Base-by-base conservation (phyloP, 2,888 invertebrate genomes). In the Temnothorax unifasciatus region DNA sequence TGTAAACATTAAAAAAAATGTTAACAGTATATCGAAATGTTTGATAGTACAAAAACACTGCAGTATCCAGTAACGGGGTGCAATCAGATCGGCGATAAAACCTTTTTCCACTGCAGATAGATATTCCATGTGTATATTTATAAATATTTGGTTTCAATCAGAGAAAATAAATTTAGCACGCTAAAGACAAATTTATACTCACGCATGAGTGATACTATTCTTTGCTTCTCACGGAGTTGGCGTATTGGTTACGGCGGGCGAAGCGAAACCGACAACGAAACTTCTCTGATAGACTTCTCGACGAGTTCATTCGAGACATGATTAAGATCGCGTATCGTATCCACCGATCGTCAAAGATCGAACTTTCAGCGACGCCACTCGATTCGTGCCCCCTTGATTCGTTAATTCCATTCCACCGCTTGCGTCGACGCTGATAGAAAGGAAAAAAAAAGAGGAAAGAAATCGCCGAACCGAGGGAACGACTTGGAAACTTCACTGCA, bases 291-390 rank as follows among this genome's bases (percentile, higher is more conserved):
- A 50, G 47, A 81, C 59, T 81, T 81, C 18, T n/a, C 59, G 57
- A 41, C 76, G 21, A 73, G 74, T 81, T 81, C 47, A 59, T 61
- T 71, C 73, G 25, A 25, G 54, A 77, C 77, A n/a, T 66, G 79
- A 81, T 81, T 81, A 81, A 73, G 74, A 81, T 81, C 74, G 79
- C 79, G 79, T 74, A 81, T 81, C 74, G 75, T 59, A 74, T 59
- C 59, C 38, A 2, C 74, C 34, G 79, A 71, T 79, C 79, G 75
- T 81, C 79, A 81, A 74, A 81, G 74, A 74, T 81, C 59, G 47
- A 81, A 81, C 79, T 81, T 81, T 50, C 59, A 77, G 71, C 41
- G 34, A 59, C 74, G 74, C 79, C 57, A 73, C 44, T 34, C 57
- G 18, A 25, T 47, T 52, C 75, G 82, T 69, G 64, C 63, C 63